Percentiles rank a stretch among this genome's conserved stretches.
These are phyloP conservation scores for Ecliptopera silaceata DNA, from an alignment of 2,888 invertebrate genomes.

Conservation along the genomic window DNA sequence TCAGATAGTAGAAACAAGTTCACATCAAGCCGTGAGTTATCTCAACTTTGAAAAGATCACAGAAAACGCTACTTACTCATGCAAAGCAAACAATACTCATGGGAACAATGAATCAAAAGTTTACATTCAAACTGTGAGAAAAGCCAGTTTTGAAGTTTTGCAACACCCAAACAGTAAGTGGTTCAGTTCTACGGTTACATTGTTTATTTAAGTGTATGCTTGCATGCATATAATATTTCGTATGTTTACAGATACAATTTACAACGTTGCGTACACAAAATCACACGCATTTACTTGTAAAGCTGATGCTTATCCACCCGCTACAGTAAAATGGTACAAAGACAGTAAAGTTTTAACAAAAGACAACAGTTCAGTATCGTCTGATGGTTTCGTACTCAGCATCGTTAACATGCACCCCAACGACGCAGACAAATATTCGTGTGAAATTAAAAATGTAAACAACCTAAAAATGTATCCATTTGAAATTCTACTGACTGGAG, in stretches of 20 bases:
- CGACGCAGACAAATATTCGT: conserved; percentile 8
- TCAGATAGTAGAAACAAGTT: conserved; percentile 4
- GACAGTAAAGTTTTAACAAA: background rate
- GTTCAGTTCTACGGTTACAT: too few relatives aligned
- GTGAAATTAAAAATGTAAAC: conserved; percentile 3
- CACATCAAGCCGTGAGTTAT: background rate
- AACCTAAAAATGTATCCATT: conserved; percentile 2
- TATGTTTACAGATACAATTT: conserved; percentile 1
- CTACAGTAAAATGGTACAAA: conserved; percentile 19
- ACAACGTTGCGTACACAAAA: background rate
- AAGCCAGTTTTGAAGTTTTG: conserved; percentile 1
- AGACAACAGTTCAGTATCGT: conserved; percentile 4
- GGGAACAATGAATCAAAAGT: background rate
- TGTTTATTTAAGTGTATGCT: too few relatives aligned
- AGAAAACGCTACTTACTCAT: conserved; percentile 9
- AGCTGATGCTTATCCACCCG: conserved; percentile 14
- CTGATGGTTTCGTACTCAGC: conserved; percentile 2
- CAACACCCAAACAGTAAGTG: conserved; percentile 8
- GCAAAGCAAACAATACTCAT: conserved; percentile 13
- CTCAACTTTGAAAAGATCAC: conserved; percentile 5
- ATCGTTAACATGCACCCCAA: conserved; percentile 2
- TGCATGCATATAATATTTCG: too few relatives aligned
- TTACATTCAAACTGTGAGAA: background rate
- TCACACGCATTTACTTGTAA: background rate
- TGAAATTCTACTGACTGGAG: conserved; percentile 4